Evolutionary conservation across 92 coral and sea anemone species (phyloP), one percentile per base, ranked within the genome.

Genomic region (Nematostella vectensis): DNA sequence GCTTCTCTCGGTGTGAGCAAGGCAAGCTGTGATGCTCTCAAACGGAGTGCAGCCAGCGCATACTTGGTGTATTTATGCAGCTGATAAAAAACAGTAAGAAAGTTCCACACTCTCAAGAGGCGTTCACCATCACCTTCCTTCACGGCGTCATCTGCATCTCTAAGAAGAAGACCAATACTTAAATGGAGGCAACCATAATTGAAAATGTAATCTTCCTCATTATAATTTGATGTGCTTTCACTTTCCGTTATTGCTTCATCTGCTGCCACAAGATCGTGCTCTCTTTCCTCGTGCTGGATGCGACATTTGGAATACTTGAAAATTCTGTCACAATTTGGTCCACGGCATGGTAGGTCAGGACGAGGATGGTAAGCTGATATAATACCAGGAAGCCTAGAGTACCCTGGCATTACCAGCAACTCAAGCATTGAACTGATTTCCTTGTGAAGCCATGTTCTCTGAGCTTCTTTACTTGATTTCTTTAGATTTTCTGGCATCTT

Each of bases 91-190:
- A 47, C 62, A 0, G 81, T 79, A 21, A 79, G 72, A 39, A 73
- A 72, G 40, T 73, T 72, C 87, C 81, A 73, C 15, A 66, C 77
- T 27, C 80, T 54, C 50, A 56, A 25, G 4, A 72, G 65, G n/a
- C 77, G 59, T 39, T 67, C 80, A 25, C 76, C 69, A 61, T 79
- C 87, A 2, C 81, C 87, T 51, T 67, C 82, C 36, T 53, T 29
- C 0, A 72, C 87, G 22, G 72, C 48, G 47, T 79, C 87, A 1
- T 73, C 72, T 3, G 87, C 87, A 79, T 79, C 68, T 40, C 69
- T 33, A 3, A 62, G 40, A 33, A 79, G 47, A 22, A 79, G 76
- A 6, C 80, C 87, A 22, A 73, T 62, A 49, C 60, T 68, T 11
- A 79, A 10, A 45, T 62, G 61, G 15, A 79, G 61, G 20, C 87